Base-by-base conservation (phyloP, 2,888 invertebrate genomes). In the Deilephila elpenor region DNA sequence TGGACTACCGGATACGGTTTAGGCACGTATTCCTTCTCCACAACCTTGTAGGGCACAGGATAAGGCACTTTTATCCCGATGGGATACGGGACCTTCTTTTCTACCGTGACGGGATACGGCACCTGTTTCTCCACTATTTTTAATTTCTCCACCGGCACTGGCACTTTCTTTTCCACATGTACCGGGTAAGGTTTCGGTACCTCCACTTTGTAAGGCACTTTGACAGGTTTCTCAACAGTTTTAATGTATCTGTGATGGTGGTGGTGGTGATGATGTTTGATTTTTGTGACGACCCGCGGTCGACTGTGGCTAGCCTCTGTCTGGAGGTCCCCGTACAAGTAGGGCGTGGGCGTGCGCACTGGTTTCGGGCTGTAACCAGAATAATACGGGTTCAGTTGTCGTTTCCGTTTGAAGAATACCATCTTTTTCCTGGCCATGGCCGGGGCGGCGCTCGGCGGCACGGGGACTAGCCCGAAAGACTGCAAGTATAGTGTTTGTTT, bases 211-310 rank as follows among this genome's bases (percentile, higher is more conserved):
- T 88, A 89, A 4, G 94, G 94, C 71, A 94, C 91, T 79, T 91
- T 89, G 51, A 94, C 84, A 72, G 95, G 95, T 84, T 96, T 96
- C 61, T 96, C 93, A 32, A 96, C 91, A 56, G 96, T 96, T 86
- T 96, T 95, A 6, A 96, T 88, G 82, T 96, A 96, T 87, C 95
- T 95, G 83, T 96, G 96, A 82, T 96, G 96, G 84, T 96, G 96
- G 81, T 96, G 96, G 79, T 96, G 96, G 81, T 96, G 96, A 81
- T 96, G 96, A 80, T 96, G 96, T 84, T 96, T 95, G 80, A 95
- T 88, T 87, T 91, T 94, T 74, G 93, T 93, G 78, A 89, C 79
- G 76, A 89, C 84, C 74, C 83, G 87, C 59, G 89, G 84, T 71
- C 83, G 86, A 64, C 76, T 78, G 75, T 87, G 83, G 79, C 89